Evolutionary conservation across 2,888 invertebrate genomes (phyloP), one percentile per base, ranked within the genome.

Genomic region (Bedellia somnulentella): DNA sequence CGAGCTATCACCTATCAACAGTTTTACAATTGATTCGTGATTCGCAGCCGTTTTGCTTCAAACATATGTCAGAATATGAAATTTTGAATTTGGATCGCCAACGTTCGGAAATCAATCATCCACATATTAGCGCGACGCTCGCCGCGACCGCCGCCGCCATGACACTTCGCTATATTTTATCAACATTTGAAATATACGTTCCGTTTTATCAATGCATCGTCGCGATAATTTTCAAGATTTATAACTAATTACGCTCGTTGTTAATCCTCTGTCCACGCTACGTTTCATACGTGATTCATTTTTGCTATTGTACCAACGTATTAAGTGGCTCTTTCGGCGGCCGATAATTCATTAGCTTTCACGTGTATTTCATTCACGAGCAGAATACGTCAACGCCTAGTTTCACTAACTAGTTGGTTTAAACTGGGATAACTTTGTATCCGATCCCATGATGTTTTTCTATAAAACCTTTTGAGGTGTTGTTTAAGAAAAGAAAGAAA

Each of bases 191-290:
- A 63, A 70, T 73, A 70, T 68, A 60, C 51, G 54, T 52, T 47
- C 43, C 60, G 57, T 62, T 73, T 73, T 71, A 71, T 73, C 73
- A 71, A 73, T 73, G 70, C 68, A 71, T 70, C 73, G 70, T 73
- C 70, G 68, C 60, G 54, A 53, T 61, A 62, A 63, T 66, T 60
- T 55, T 51, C 57, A 61, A 67, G 71, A 73, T 70, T 66, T 66
- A 73, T 68, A 57, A 57, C 56, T 67, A 73, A 71, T 73, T 67
- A 70, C 70, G 61, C 58, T 52, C 51, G 56, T 62, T 57, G 66
- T 70, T 71, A 67, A 70, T 68, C 61, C 55, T 53, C 55, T 61
- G 67, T 70, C 62, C 70, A 68, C 67, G 70, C 61, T 49, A 58
- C 64, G 59, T 70, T 64, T 58, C 14, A 18, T 15, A 12, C 17